These are phyloP conservation scores for Nerophis lumbriciformis DNA, from an alignment of 2,113 vertebrate species.

Conservation along the genomic window DNA sequence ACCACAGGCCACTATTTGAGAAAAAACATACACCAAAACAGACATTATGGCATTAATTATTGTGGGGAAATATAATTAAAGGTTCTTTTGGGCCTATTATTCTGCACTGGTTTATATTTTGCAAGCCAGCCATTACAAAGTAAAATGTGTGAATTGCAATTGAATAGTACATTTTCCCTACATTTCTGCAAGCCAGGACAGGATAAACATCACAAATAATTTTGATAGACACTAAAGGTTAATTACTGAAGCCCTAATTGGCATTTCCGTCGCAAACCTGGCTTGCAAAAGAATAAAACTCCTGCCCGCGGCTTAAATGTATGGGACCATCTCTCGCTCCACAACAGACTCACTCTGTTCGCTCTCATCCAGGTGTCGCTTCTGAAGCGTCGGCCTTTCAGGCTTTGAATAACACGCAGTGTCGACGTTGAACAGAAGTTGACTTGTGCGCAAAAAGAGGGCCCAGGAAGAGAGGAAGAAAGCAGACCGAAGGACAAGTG, in stretches of 20 bases:
- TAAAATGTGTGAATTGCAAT: too few relatives aligned
- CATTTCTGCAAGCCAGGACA: too few relatives aligned
- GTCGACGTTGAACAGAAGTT: slow-evolving; percentile 62
- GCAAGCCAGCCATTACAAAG: too few relatives aligned
- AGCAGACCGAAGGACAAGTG: slow-evolving; percentile 50
- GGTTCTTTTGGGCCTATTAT: too few relatives aligned
- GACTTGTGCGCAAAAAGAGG: slow-evolving; percentile 58
- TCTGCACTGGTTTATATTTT: too few relatives aligned
- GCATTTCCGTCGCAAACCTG: slow-evolving; percentile 48
- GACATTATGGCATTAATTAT: too few relatives aligned
- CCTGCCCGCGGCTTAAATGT: neutral
- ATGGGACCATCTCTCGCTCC: slow-evolving; percentile 33
- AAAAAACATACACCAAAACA: too few relatives aligned
- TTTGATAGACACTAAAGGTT: neutral
- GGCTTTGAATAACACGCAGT: slow-evolving; percentile 53
- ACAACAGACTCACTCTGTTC: slow-evolving; percentile 55
- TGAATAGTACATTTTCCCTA: too few relatives aligned
- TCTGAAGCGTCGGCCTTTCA: slow-evolving; percentile 56
- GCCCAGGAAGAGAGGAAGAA: slow-evolving; percentile 70
- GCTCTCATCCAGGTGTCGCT: slow-evolving; percentile 56
- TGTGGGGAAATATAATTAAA: too few relatives aligned
- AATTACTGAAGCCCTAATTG: slow-evolving; percentile 17
- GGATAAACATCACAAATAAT: too few relatives aligned
- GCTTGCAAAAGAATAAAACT: neutral
- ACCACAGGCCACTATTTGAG: too few relatives aligned